Conservation (phyloP, 2,888 invertebrate genomes). For the Caenorhabditis drosophilae region DNA sequence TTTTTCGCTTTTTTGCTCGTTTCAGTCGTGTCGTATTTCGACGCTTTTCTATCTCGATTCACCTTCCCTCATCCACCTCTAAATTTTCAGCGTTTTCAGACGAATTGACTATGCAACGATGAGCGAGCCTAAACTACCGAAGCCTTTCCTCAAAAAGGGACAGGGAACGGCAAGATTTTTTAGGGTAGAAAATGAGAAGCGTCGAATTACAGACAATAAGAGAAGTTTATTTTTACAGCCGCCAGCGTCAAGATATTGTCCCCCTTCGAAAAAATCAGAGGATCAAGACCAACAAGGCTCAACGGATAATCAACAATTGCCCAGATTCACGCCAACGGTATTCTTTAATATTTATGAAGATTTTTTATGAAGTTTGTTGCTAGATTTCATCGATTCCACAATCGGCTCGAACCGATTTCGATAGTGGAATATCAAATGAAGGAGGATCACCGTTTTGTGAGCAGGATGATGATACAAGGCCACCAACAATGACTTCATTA, state of each 20-base stretch:
- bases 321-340: constrained; percentile 23
- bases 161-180: constrained; percentile 27
- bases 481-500: constrained; percentile 27
- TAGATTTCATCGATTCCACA: constrained; percentile 9
- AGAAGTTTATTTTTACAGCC: not conserved
- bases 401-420: constrained; percentile 18
- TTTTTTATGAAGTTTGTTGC: not conserved
- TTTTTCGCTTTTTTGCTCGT: not conserved
- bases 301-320: constrained; percentile 6
- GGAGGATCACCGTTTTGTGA: not conserved
- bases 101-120: too few relatives aligned
- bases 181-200: constrained; percentile 12
- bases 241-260: not conserved
- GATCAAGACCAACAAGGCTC: not conserved
- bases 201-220: too few relatives aligned
- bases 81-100: too few relatives aligned
- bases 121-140: not conserved
- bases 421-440: constrained; percentile 28
- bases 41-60: not conserved
- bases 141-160: constrained; percentile 20
- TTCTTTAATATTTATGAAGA: not conserved
- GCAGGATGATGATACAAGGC: constrained; percentile 20
- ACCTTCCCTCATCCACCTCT: too few relatives aligned
- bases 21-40: too few relatives aligned
- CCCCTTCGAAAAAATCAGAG: constrained; percentile 4